Conservation (phyloP, 1,140 invertebrate genomes). For the Pristionchus pacificus region DNA sequence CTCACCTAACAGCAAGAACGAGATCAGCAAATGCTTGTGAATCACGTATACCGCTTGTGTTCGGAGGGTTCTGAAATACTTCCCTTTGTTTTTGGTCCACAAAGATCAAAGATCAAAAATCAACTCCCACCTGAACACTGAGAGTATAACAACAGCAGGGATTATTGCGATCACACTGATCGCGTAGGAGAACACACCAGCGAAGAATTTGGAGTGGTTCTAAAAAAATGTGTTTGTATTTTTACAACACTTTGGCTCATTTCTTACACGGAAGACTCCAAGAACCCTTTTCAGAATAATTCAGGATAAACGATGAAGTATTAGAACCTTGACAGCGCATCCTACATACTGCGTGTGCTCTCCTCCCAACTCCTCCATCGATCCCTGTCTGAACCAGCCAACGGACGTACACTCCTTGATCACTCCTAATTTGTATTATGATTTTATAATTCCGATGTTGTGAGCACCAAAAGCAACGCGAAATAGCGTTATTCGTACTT, state of each 20-base stretch:
- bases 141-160: background rate
- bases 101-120: slow-evolving; percentile 52
- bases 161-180: background rate
- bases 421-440: too few species aligned
- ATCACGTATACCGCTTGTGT: slow-evolving; percentile 59
- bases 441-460: too few species aligned
- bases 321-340: background rate
- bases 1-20: slow-evolving; percentile 62
- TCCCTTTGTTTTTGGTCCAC: slow-evolving; percentile 30
- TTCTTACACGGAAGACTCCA: too few species aligned
- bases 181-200: background rate
- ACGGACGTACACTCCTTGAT: background rate
- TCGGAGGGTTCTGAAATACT: slow-evolving; percentile 38
- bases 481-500: too few species aligned
- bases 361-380: background rate
- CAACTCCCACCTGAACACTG: background rate
- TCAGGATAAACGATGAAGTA: too few species aligned
- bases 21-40: slow-evolving; percentile 64
- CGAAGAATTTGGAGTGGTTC: background rate
- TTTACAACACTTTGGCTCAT: too few species aligned
- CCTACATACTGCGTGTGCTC: background rate
- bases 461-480: too few species aligned
- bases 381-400: background rate
- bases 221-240: background rate
- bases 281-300: too few species aligned